These are phyloP conservation scores for Mythimna vitellina DNA, from an alignment of 2,888 invertebrate species.

Conservation along the genomic window DNA sequence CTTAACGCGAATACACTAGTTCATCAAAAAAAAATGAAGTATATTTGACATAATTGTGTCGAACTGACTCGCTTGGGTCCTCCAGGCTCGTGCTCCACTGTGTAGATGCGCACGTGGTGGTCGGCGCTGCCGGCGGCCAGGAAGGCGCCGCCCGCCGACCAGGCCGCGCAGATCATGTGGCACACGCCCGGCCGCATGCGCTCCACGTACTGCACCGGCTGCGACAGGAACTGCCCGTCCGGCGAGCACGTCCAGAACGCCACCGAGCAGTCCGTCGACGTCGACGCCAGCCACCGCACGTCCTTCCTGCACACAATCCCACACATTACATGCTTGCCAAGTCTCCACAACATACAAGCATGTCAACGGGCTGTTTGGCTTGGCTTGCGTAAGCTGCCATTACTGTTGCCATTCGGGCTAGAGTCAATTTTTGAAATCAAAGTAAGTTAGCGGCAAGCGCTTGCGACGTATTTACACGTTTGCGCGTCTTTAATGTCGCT, in stretches of 20 bases:
- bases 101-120: conserved; percentile 98
- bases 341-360: no score
- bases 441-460: no score
- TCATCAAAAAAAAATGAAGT: no score
- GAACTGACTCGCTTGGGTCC: conserved; percentile 87
- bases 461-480: no score
- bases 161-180: conserved; percentile 96
- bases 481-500: no score
- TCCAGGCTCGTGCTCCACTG: conserved; percentile 90
- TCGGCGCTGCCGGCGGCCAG: conserved; percentile 98
- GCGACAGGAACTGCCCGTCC: conserved; percentile 89
- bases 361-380: no score
- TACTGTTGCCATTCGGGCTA: no score
- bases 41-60: no score
- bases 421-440: no score
- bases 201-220: conserved; percentile 97
- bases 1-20: no score
- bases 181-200: conserved; percentile 97
- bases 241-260: conserved; percentile 97
- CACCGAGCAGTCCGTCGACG: conserved; percentile 98
- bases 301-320: conserved; percentile 75
- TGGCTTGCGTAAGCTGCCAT: no score
- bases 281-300: conserved; percentile 96
- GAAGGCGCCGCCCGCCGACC: conserved; percentile 90
- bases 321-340: no score